Base-by-base conservation (phyloP, 92 coral and sea anemone genomes). In the Bergia puertoricense region DNA sequence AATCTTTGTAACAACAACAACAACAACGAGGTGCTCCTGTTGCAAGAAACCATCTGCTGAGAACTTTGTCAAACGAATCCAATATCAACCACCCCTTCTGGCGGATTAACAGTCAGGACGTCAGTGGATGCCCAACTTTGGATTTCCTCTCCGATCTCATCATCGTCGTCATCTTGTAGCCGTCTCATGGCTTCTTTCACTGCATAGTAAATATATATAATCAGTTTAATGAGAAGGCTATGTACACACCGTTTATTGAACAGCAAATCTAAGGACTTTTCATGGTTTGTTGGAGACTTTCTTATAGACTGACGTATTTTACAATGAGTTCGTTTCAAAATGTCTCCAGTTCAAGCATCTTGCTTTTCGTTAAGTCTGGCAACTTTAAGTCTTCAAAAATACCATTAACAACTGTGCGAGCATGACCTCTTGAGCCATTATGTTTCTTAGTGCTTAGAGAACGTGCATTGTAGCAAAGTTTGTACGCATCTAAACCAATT, bases 11-110 rank as follows among this genome's bases (percentile, higher is more conserved):
- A 20, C 68, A 62, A 20, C 23, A 62, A 20, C 68, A 62, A 15
- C 4, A 22, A 1, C 3, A 62, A 0, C 30, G 23, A 54, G 16
- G 10, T 54, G 59, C 10, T 54, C 15, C 14, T 18, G 69, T 2
- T 62, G 69, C 30, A 18, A 18, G 8, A 62, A 62, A 1, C 6
- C n/a, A 16, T 62, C 69, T 62, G 30, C 30, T 62, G 30, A 62
- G 30, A 62, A 38, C 45, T 74, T 40, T 2, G 42, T 90, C 81
- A 92, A 8, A 92, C 86, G 72, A 86, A 92, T n/a, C 94, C 94
- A 10, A 92, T 69, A 65, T 92, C 94, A 23, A 91, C 80, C 67
- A 92, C 90, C 15, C 94, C 94, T 79, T 92, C 91, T 67, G 94
- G 94, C 5, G 93, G 86, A 4, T 90, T 89, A 75, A 86, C 40